Percentiles rank a stretch among this genome's conserved stretches.
Evolutionary conservation across 1,140 invertebrate species (phyloP).

Genomic region (Papilio dardanus): DNA sequence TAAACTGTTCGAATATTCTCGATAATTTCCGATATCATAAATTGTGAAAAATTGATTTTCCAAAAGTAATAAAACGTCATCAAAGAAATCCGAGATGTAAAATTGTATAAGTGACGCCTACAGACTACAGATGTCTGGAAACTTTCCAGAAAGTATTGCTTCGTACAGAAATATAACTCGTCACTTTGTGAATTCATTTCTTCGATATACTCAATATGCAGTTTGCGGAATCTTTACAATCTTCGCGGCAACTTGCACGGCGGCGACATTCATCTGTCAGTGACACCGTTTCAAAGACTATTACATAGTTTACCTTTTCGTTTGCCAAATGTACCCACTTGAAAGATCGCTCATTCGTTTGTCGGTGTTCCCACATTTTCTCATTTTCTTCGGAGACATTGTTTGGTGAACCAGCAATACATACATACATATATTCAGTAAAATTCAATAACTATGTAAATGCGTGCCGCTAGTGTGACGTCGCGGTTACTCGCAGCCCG

Average conservation of each 20-base stretch:
- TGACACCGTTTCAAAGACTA: background rate
- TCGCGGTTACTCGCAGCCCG: background rate
- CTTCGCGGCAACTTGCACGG: background rate
- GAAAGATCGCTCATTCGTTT: background rate
- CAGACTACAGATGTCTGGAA: background rate
- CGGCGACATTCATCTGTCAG: background rate
- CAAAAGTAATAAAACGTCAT: constrained; percentile 3
- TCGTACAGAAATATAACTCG: background rate
- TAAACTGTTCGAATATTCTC: background rate
- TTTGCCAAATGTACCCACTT: background rate
- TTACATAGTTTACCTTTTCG: background rate
- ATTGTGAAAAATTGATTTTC: background rate
- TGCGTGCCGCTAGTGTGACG: constrained; percentile 1
- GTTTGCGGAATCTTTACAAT: background rate
- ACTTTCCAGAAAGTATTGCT: background rate
- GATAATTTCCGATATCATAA: background rate
- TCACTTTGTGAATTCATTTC: background rate
- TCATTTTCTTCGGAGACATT: background rate
- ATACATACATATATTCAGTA: background rate
- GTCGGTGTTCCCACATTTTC: background rate
- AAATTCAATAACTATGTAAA: constrained; percentile 27
- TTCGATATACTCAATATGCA: background rate
- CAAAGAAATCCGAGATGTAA: background rate
- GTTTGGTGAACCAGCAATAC: background rate
- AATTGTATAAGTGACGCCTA: background rate